These are phyloP conservation scores for Pteruthius melanotis DNA, from an alignment of 2,113 vertebrate genomes.

Conservation along the genomic window DNA sequence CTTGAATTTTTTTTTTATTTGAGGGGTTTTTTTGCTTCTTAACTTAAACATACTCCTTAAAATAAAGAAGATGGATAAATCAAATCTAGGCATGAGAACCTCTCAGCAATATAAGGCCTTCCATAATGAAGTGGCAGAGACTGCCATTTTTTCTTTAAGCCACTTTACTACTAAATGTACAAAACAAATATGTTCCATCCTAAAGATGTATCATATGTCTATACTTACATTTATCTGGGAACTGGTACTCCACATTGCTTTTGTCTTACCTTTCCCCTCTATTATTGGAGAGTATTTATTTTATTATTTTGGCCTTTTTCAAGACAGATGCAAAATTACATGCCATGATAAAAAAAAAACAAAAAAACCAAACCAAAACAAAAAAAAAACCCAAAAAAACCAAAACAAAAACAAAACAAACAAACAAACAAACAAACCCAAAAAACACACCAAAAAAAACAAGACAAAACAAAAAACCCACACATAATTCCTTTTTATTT, in stretches of 20 bases:
- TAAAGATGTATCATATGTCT: background rate
- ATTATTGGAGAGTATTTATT: background rate
- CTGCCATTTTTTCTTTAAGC: background rate
- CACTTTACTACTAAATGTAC: background rate
- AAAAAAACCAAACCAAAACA: background rate
- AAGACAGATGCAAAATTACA: background rate
- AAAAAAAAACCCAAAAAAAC: background rate
- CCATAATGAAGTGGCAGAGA: background rate
- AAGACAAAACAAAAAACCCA: background rate
- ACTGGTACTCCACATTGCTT: background rate
- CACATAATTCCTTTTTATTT: background rate
- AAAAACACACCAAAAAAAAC: background rate
- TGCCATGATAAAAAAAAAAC: background rate
- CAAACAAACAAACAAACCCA: background rate
- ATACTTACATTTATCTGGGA: background rate
- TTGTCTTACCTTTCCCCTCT: background rate
- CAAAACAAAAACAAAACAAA: rapidly evolving
- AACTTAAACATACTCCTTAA: background rate
- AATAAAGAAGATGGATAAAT: background rate
- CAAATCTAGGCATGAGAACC: background rate
- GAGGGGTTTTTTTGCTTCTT: background rate
- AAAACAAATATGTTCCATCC: background rate
- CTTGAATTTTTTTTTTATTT: background rate
- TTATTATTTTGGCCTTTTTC: background rate
- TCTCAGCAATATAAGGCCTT: background rate